Base-by-base conservation (phyloP, 2,888 invertebrate genomes). In the Seira musarum region DNA sequence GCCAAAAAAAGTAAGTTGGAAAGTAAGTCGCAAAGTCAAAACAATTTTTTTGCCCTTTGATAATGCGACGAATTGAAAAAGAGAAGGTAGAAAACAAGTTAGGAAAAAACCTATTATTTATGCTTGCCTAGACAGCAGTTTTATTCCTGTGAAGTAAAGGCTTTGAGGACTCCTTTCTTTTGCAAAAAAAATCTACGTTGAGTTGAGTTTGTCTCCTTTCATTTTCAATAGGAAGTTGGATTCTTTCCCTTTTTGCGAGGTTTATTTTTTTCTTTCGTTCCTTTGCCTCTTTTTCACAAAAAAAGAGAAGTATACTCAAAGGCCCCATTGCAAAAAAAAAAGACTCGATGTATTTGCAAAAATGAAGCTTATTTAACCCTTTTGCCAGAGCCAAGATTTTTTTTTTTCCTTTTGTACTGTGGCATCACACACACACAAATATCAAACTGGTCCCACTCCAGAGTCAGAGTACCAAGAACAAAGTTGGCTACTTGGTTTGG, bases 121-220 rank as follows among this genome's bases (percentile, higher is more conserved):
- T 78, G 78, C 72, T 67, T 78, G 71, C 72, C 22, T 78, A 60
- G 71, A 78, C 72, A 72, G 61, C 67, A 67, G 66, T 78, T 70
- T 66, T 40, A 30, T 76, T 65, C 53, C 30, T 30, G 30, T 30
- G 8, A 8, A 30, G 8, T 5, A 30, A 30, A 30, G 8, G 30
- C 30, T 30, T 30, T 30, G 30, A 30, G 30, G 30, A 30, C 30
- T 8, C 30, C 8, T 30, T 30, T 30, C 30, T 30, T 30, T 61
- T 60, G 66, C 67, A 63, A 67, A 70, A 72, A 67, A 60, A 19
- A 21, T 60, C 3, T 49, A n/a, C 17, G 15, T 22, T 3, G 2
- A 60, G 21, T 49, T 69, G 63, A 60, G 60, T 46, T 40, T 63
- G 15, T 63, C 2, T 63, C 22, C 25, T 46, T 21, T 67, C 65